Evolutionary conservation across 2,113 vertebrate species (phyloP), one percentile per base, ranked within the genome.

Genomic region (Petroica traversi): DNA sequence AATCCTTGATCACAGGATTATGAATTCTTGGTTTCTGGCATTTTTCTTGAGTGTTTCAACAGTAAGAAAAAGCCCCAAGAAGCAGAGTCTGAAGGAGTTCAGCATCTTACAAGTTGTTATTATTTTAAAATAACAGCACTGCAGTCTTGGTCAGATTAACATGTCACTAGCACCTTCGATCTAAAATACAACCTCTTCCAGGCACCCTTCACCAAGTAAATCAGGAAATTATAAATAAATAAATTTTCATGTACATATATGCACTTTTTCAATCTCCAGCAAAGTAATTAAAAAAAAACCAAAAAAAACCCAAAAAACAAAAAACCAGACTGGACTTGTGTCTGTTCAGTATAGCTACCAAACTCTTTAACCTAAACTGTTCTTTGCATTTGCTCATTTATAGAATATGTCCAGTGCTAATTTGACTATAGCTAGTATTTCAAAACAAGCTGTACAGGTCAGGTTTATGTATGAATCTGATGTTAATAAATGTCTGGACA

Each of bases 11-110:
- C 49, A 68, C 58, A 38, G 52, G 77, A 90, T 95, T 96, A 91
- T 45, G 85, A 74, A 87, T 95, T 87, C 82, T 80, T 84, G 85
- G 57, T 91, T 97, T 96, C 87, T 91, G 88, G 62, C 41, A 93
- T 68, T 95, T 87, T 80, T 96, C 83, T 92, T 75, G 48, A 73
- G 61, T 31, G 89, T 93, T 90, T 78, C 85, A 71, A 83, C 63
- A 95, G 63, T 51, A 34, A 69, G 67, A 88, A 73, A 71, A 93
- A 89, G 29, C 0, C 5, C 6, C 40, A 40, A 31, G 12, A 93
- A 88, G 33, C 4, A 81, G 45, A 49, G 15, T 87, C 61, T 93
- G 49, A 68, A 91, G 48, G 25, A 95, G 67, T 57, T 92, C 78
- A 94, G 45, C 12, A 86, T 36, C 89, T 92, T 89, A 51, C 34